phyloP scores from a whole-genome alignment of 1,140 invertebrate genomes.

The Thaumatotibia leucotreta region DNA sequence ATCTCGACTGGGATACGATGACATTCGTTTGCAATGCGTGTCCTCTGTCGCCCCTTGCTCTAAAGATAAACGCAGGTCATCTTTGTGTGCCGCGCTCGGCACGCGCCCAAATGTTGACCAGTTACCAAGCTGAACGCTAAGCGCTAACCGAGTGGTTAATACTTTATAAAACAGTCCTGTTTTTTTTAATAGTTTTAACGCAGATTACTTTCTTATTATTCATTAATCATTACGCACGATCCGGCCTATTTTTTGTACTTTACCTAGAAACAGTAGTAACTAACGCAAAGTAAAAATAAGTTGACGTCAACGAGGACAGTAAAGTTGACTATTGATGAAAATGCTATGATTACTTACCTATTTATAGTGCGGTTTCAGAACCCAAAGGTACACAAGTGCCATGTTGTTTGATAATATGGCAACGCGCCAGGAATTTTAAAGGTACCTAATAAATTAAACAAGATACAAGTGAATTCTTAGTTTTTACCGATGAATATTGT shows the following conservation, averaged over 20 bases:
- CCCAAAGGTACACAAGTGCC: neutral
- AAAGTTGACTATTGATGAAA: too few relatives aligned
- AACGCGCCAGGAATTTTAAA: neutral
- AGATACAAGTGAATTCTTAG: too few relatives aligned
- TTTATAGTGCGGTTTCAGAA: neutral
- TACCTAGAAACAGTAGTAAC: too few relatives aligned
- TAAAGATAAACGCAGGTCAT: slow-evolving; percentile 45
- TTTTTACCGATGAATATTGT: too few relatives aligned
- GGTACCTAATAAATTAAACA: neutral
- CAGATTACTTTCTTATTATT: too few relatives aligned
- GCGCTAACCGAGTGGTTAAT: too few relatives aligned
- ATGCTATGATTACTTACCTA: neutral
- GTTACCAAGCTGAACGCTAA: neutral
- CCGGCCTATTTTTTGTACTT: too few relatives aligned
- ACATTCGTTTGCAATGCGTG: slow-evolving; percentile 35
- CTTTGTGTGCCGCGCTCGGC: slow-evolving; percentile 31
- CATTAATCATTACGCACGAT: too few relatives aligned
- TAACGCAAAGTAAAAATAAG: too few relatives aligned
- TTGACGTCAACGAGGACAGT: too few relatives aligned
- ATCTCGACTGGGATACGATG: slow-evolving; percentile 19
- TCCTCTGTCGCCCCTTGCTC: slow-evolving; percentile 37
- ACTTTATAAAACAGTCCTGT: too few relatives aligned
- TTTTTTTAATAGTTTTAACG: too few relatives aligned
- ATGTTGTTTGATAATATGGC: neutral
- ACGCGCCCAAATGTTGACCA: slow-evolving; percentile 35